These are phyloP conservation scores for Sternotherus odoratus DNA, from an alignment of 2,797 vertebrate genomes.

Conservation along the genomic window DNA sequence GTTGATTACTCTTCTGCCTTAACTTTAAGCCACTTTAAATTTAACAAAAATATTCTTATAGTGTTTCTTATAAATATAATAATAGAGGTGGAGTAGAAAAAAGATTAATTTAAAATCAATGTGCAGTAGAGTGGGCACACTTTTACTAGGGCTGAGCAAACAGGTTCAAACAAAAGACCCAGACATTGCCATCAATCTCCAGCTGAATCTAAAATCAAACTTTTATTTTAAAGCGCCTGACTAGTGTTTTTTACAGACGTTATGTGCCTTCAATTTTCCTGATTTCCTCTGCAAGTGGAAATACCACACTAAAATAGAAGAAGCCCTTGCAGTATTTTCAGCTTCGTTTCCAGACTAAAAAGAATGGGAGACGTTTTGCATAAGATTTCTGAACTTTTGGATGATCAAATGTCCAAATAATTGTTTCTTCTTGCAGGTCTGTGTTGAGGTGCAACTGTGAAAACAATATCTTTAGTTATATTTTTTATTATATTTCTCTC, in stretches of 20 bases:
- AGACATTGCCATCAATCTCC: not conserved
- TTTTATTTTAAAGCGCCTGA: not conserved
- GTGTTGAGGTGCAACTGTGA: not conserved
- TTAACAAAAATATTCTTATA: conserved; percentile 11
- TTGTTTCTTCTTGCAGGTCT: not conserved
- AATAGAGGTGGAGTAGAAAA: not conserved
- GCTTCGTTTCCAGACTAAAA: not conserved
- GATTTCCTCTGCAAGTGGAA: conserved; percentile 22
- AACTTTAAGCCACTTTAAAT: not conserved
- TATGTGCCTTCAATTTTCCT: not conserved
- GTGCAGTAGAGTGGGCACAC: not conserved
- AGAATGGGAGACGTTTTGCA: not conserved
- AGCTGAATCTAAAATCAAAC: not conserved
- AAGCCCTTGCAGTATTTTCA: not conserved
- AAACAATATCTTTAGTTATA: not conserved
- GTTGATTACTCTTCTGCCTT: conserved; percentile 36
- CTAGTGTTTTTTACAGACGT: not conserved
- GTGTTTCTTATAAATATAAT: conserved; percentile 26
- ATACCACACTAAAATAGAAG: not conserved
- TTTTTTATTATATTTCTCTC: not conserved
- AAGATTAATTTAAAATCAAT: not conserved
- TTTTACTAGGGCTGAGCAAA: not conserved
- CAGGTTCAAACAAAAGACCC: not conserved
- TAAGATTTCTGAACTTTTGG: conserved; percentile 3
- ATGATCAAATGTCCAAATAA: not conserved